Evolutionary conservation across 2,888 invertebrate genomes (phyloP).

Genomic region (Liposcelis brunnea): DNA sequence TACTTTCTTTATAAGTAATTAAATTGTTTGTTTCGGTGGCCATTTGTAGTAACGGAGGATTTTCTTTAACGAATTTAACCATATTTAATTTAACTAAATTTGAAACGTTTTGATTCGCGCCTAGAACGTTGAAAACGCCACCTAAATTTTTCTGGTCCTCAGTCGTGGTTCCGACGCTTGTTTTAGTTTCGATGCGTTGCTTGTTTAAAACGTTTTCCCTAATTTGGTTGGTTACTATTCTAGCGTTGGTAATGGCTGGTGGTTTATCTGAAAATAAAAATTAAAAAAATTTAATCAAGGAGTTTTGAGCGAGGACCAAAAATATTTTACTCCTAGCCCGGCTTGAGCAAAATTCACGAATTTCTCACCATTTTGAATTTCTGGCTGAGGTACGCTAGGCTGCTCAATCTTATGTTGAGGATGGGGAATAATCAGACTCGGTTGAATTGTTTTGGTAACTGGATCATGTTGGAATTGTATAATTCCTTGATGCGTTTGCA

Average conservation of each 20-base stretch:
- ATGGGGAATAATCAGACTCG: constrained; percentile 6
- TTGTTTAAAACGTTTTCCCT: constrained; percentile 11
- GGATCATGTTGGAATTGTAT: constrained; percentile 8
- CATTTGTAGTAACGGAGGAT: constrained; percentile 1
- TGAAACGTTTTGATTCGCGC: background rate
- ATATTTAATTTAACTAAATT: constrained; percentile 2
- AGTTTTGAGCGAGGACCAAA: too few relatives aligned
- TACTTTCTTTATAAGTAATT: constrained; percentile 2
- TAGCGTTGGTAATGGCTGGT: constrained; percentile 14
- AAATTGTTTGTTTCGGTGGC: background rate
- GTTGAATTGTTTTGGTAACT: constrained; percentile 7
- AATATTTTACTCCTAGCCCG: too few relatives aligned
- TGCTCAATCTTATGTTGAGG: background rate
- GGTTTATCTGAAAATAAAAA: constrained; percentile 16
- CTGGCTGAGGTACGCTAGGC: background rate
- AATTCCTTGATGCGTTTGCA: constrained; percentile 8
- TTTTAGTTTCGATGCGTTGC: too few relatives aligned
- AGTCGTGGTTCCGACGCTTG: too few relatives aligned
- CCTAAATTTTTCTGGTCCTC: too few relatives aligned
- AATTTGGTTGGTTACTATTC: constrained; percentile 17
- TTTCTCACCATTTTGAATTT: background rate
- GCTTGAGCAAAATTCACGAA: too few relatives aligned
- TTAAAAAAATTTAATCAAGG: constrained; percentile 7
- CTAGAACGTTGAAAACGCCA: too few relatives aligned
- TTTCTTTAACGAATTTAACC: background rate